phyloP scores from a whole-genome alignment of 2,797 vertebrate genomes.

The Mionectes olivaceus region DNA sequence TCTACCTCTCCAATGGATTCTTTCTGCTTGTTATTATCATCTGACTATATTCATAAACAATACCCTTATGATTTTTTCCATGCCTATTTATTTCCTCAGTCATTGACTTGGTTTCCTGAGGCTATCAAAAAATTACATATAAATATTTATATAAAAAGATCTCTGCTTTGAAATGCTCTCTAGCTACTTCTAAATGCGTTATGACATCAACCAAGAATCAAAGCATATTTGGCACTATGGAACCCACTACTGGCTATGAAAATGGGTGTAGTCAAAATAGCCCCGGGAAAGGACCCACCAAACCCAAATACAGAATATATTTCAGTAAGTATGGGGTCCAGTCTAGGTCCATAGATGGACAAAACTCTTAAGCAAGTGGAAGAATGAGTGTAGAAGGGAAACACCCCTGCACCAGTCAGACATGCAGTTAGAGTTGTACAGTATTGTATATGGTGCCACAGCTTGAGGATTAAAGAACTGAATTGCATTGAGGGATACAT shows the following conservation, averaged over 20 bases:
- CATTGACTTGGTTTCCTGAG: constrained; percentile 23
- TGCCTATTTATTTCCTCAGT: constrained; percentile 36
- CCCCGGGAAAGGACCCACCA: background rate
- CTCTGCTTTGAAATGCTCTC: constrained; percentile 46
- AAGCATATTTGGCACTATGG: constrained; percentile 20
- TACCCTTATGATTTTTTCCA: constrained; percentile 41
- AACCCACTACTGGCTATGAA: background rate
- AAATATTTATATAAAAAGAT: constrained; percentile 52
- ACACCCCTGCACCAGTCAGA: background rate
- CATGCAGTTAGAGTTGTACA: background rate
- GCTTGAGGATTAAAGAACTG: background rate
- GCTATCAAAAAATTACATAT: constrained; percentile 14
- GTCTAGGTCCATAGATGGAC: background rate
- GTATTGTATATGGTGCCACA: background rate
- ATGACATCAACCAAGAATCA: constrained; percentile 38
- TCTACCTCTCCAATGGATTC: constrained; percentile 15
- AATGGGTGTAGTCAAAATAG: background rate
- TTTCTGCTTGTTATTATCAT: constrained; percentile 58
- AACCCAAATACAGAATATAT: background rate
- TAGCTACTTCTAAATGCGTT: constrained; percentile 41
- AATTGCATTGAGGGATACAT: background rate
- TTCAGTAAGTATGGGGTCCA: background rate
- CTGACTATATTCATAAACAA: constrained; percentile 61
- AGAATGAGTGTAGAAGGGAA: background rate
- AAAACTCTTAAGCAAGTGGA: background rate